A percentile compares a stretch with the other conserved stretches of the same genome.
phyloP scores from a whole-genome alignment of 64 coral and sea anemone species.

The Catalaphyllia jardinei region DNA sequence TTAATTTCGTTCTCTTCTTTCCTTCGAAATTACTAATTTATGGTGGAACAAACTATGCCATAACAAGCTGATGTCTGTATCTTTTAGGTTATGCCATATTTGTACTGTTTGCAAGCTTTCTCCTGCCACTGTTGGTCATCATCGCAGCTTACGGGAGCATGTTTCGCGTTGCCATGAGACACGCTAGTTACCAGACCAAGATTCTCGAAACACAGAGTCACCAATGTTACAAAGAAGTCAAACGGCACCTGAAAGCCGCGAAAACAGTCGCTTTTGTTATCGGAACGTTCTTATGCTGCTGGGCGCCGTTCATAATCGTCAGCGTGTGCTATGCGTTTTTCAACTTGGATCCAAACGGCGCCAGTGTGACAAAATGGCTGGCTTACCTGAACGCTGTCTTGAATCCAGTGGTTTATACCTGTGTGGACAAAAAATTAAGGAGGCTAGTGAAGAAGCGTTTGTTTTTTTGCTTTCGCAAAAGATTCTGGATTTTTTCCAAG shows the following conservation, averaged over 20 bases:
- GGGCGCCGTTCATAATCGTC: slow-evolving; percentile 79
- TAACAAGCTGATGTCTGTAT: not conserved
- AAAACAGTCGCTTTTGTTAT: slow-evolving; percentile 89
- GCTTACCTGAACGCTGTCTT: slow-evolving; percentile 82
- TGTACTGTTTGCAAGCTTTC: slow-evolving; percentile 63
- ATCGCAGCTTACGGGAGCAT: slow-evolving; percentile 79
- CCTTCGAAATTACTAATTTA: not conserved
- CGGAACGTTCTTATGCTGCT: slow-evolving; percentile 83
- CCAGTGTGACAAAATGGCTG: slow-evolving; percentile 79
- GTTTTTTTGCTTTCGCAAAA: not conserved
- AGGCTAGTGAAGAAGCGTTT: slow-evolving; percentile 42
- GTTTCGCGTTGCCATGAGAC: slow-evolving; percentile 69
- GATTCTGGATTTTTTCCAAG: not conserved
- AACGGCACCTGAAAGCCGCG: slow-evolving; percentile 76
- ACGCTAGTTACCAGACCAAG: slow-evolving; percentile 50
- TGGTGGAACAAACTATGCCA: not conserved
- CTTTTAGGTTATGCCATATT: slow-evolving; percentile 73
- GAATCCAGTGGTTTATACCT: slow-evolving; percentile 83
- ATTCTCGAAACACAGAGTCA: not conserved
- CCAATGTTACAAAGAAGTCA: slow-evolving; percentile 47
- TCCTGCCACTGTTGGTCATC: slow-evolving; percentile 71
- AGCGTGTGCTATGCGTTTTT: slow-evolving; percentile 62
- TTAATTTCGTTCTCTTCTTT: too few relatives aligned
- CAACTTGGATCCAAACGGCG: slow-evolving; percentile 26
- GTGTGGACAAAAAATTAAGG: slow-evolving; percentile 80